Evolutionary conservation across 2,797 vertebrate species (phyloP).

Genomic region (Myripristis murdjan): DNA sequence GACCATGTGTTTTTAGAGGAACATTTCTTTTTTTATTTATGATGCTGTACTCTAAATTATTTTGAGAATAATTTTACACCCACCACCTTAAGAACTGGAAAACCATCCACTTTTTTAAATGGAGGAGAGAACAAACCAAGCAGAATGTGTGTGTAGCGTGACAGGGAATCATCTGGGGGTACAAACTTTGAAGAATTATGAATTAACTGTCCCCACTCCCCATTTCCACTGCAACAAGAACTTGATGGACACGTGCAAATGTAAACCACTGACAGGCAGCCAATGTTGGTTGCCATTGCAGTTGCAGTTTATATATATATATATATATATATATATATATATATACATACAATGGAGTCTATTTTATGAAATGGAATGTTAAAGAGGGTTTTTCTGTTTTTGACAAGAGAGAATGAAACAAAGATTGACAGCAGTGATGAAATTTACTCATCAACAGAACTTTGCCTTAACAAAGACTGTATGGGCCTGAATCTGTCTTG

Average conservation of each 20-base stretch:
- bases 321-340: conserved; percentile 36
- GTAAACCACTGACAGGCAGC: conserved; percentile 60
- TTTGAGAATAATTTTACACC: conserved; percentile 90
- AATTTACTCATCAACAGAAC: conserved; percentile 91
- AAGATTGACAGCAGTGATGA: conserved; percentile 82
- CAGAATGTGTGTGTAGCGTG: conserved; percentile 78
- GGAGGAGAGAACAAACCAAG: conserved; percentile 70
- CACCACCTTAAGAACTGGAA: conserved; percentile 92
- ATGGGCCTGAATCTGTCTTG: conserved; percentile 90
- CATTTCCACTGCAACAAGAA: conserved; percentile 41
- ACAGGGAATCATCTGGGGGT: conserved; percentile 27
- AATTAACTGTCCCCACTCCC: conserved; percentile 3
- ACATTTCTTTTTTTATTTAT: conserved; percentile 87
- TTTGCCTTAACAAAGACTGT: conserved; percentile 98
- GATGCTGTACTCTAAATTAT: conserved; percentile 94
- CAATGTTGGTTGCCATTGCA: conserved; percentile 83
- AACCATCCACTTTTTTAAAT: conserved; percentile 82
- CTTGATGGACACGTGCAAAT: conserved; percentile 63
- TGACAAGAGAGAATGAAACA: conserved; percentile 81
- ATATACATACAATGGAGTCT: conserved; percentile 82
- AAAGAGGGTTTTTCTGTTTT: conserved; percentile 89
- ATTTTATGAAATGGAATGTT: conserved; percentile 79
- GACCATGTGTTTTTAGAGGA: conserved; percentile 78
- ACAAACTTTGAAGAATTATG: conserved; percentile 60
- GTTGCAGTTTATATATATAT: too few species aligned